Base-by-base conservation (phyloP, 2,888 invertebrate species). In the Microplitis deprimator region DNA sequence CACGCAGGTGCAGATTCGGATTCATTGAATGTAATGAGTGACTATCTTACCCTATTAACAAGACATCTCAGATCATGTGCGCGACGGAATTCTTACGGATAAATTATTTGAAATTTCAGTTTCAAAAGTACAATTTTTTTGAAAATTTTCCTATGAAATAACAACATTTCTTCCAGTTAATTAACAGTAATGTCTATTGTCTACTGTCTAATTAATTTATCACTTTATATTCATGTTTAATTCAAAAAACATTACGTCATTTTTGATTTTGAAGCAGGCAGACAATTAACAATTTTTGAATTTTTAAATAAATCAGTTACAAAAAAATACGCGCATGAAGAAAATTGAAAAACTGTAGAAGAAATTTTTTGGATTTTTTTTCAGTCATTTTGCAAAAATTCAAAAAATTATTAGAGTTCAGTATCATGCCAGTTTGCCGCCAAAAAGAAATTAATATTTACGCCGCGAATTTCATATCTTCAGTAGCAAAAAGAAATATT, bases 1-100 rank as follows among this genome's bases (percentile, higher is more conserved):
- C 71, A 60, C 84, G 83, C 84, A 86, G 84, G 85, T 85, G 84
- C 86, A 82, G 86, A 83, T 83, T 74, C 77, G 80, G 81, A 68
- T 67, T 38, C 39, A 16, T 61, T 59, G 5, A 10, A 59, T 29
- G 16, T 70, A 10, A 60, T 59, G 38, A n/a, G 29, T 59, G 13
- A 10, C 62, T 16, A 62, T 62, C 62, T 62, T 62, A 62, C 20
- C 7, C 62, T 16, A 7, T 17, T 62, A n/a, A 16, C 50, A 3
- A 40, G 39, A 68, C 41, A 41, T 68, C 41, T 68, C 41, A 40
- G 8, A 68, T 68, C 16, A 10, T 67, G 61, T 61, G 60, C 62
- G 16, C 60, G 13, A 50, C 50, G 13, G 3, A 50, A 50, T 50
- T 50, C 13, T 10, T 50, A 50, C 2, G 8, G 8, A 10, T 50